Evolutionary conservation across 2,113 vertebrate genomes (phyloP), one percentile per base, ranked within the genome.

Genomic region (Harpagus bidentatus): DNA sequence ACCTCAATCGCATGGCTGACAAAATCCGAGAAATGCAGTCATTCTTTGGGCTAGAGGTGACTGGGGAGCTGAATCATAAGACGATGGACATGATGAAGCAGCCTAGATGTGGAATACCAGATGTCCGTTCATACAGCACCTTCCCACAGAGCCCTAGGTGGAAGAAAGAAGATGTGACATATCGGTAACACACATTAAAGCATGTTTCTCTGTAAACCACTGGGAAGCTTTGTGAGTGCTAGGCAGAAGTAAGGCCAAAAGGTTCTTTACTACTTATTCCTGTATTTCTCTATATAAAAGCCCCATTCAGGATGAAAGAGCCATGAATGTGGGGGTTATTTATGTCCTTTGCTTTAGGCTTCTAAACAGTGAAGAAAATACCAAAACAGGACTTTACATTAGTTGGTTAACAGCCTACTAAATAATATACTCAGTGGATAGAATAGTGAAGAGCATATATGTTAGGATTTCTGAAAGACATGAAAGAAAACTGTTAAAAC

Each of bases 21-120:
- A 98, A 97, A 97, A 92, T 98, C 25, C 63, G 42, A 83, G 83
- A 97, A 86, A 98, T 98, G 98, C 98, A 98, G 62, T 84, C 96
- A 9, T 97, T 97, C 72, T 98, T 97, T 70, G 96, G 98, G 38
- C 89, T 98, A 16, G 88, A 95, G 66, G 95, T 98, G 82, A 98
- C 98, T 17, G 98, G 98, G 18, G 69, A 97, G 63, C 61, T 98
- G 76, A 94, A 97, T 73, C 50, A 1, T 23, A 91, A 80, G 71
- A 98, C 97, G 0, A 5, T 98, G 84, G 95, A 96, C 56, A 66
- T 93, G 48, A 98, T 98, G 97, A 95, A 91, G 67, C 78, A 97
- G 84, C 95, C 97, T 38, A 93, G 98, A 61, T 98, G 98, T 89
- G 98, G 98, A 59, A 94, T 98, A 36, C 96, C 97, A 42, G 97